These are phyloP conservation scores for Forbesichthys agassizii DNA, from an alignment of 2,113 vertebrate genomes.

Conservation along the genomic window DNA sequence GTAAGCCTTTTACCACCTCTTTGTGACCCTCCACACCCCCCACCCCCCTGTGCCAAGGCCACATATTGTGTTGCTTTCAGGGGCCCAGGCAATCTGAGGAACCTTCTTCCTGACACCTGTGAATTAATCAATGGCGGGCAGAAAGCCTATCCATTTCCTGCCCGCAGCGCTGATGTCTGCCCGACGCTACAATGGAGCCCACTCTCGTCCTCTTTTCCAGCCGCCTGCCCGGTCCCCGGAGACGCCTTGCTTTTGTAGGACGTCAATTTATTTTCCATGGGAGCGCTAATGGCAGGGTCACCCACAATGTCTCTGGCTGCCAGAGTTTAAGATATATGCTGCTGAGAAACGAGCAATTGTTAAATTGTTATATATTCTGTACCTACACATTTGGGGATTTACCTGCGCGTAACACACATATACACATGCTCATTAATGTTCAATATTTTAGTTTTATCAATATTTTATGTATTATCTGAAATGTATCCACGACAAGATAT, in stretches of 20 bases:
- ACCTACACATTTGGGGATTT: neutral
- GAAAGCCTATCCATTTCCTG: constrained; percentile 39
- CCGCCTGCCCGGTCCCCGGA: constrained; percentile 35
- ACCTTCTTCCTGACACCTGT: constrained; percentile 43
- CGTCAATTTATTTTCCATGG: constrained; percentile 60
- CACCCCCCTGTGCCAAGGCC: constrained; percentile 20
- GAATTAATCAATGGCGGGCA: constrained; percentile 58
- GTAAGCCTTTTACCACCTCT: neutral
- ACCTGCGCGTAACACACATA: neutral
- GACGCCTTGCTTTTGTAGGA: constrained; percentile 44
- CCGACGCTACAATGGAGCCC: constrained; percentile 4
- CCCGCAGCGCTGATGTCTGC: constrained; percentile 34
- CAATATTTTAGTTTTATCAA: neutral
- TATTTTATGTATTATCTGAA: neutral
- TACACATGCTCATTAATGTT: neutral
- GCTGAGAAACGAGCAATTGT: neutral
- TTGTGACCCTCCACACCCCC: neutral
- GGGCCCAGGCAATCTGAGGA: constrained; percentile 33
- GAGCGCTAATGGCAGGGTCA: constrained; percentile 46
- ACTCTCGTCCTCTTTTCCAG: constrained; percentile 13
- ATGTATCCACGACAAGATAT: neutral
- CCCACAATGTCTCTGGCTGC: constrained; percentile 26
- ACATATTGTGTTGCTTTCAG: constrained; percentile 43
- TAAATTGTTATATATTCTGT: neutral
- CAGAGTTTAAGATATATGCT: neutral